phyloP scores from a whole-genome alignment of 2,888 invertebrate species.

The Hydropsyche betteni region DNA sequence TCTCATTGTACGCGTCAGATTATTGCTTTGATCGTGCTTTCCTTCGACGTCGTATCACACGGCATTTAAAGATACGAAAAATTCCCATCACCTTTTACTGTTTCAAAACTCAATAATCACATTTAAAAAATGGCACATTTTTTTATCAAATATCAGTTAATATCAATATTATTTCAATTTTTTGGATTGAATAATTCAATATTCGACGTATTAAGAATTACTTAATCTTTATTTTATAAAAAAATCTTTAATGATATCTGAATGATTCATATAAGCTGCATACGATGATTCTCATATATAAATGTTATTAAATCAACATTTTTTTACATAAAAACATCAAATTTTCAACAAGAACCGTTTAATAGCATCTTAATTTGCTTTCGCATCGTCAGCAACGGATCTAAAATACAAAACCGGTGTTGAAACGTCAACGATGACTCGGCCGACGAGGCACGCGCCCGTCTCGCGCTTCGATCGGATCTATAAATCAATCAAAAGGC shows the following conservation, averaged over 20 bases:
- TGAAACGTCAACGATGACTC: not conserved
- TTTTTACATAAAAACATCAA: not conserved
- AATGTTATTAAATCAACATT: too few relatives aligned
- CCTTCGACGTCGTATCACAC: not conserved
- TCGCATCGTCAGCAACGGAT: slow-evolving; percentile 22
- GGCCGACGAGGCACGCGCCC: slow-evolving; percentile 39
- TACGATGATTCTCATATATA: too few relatives aligned
- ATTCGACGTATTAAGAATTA: too few relatives aligned
- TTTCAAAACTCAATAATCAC: too few relatives aligned
- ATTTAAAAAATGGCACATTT: too few relatives aligned
- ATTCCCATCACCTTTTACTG: too few relatives aligned
- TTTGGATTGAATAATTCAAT: too few relatives aligned
- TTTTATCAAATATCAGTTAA: too few relatives aligned
- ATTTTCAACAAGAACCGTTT: not conserved
- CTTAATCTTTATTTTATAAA: too few relatives aligned
- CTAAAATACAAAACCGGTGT: slow-evolving; percentile 14
- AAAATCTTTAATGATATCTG: too few relatives aligned
- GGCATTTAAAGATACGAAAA: not conserved
- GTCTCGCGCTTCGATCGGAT: slow-evolving; percentile 38
- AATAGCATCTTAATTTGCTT: not conserved
- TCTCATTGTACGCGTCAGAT: slow-evolving; percentile 27
- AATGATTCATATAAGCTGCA: too few relatives aligned
- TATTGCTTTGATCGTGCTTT: slow-evolving; percentile 28
- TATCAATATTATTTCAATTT: too few relatives aligned
- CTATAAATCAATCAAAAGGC: slow-evolving; percentile 49